Evolutionary conservation across 1,140 invertebrate genomes (phyloP).

Genomic region (Dinothrombium tinctorium): DNA sequence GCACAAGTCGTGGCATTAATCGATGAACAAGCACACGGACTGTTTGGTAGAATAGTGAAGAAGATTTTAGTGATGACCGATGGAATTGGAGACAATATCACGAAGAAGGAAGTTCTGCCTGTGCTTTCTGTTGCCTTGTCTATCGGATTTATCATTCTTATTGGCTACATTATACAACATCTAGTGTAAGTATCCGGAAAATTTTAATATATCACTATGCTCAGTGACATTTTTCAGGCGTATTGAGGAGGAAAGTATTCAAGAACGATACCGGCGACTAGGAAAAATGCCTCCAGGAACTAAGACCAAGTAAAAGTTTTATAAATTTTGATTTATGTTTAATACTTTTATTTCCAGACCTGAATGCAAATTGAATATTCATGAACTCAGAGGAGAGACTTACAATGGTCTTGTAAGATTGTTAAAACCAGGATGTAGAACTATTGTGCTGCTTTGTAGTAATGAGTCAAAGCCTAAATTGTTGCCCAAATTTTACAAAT

Average conservation of each 20-base stretch:
- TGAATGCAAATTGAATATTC: conserved; percentile 35
- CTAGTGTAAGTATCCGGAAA: conserved; percentile 41
- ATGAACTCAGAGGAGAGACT: conserved; percentile 78
- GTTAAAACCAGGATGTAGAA: conserved; percentile 81
- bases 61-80: conserved; percentile 42
- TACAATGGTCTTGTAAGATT: conserved; percentile 80
- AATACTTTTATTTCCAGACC: conserved; percentile 3
- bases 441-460: conserved; percentile 70
- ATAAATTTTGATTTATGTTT: neutral
- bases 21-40: conserved; percentile 45
- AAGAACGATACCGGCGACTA: conserved; percentile 23
- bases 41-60: conserved; percentile 40
- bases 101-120: conserved; percentile 54
- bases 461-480: conserved; percentile 58
- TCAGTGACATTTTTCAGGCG: conserved; percentile 25
- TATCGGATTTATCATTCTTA: conserved; percentile 46
- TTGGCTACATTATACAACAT: conserved; percentile 68
- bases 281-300: conserved; percentile 14
- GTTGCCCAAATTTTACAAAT: conserved; percentile 67
- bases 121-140: conserved; percentile 55
- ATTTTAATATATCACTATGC: conserved; percentile 3
- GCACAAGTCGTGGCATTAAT: conserved; percentile 17
- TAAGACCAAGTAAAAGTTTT: conserved; percentile 1
- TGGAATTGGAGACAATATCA: conserved; percentile 39
- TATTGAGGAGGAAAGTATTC: conserved; percentile 50